Conservation (phyloP, 2,888 invertebrate genomes). For the Dolomedes plantarius region DNA sequence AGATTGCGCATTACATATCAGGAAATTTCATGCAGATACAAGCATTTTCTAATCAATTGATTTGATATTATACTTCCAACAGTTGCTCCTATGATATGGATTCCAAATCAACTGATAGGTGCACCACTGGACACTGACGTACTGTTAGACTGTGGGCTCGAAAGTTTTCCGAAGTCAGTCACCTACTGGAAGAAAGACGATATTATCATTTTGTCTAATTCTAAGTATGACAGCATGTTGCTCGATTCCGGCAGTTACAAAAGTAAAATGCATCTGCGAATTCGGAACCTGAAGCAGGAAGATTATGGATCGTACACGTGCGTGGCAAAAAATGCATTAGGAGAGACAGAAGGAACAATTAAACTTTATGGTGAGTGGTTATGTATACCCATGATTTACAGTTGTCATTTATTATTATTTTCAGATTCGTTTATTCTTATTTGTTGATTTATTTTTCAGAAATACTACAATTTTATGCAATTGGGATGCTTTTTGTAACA, state of each 20-base stretch:
- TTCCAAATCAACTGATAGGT: constrained; percentile 16
- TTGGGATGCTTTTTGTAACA: too few species aligned
- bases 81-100: constrained; percentile 20
- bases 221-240: constrained; percentile 4
- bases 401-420: too few species aligned
- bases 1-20: too few species aligned
- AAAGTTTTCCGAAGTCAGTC: background rate
- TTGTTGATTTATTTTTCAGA: too few species aligned
- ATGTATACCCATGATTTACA: too few species aligned
- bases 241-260: constrained; percentile 1
- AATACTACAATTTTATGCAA: too few species aligned
- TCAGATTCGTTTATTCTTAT: too few species aligned
- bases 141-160: background rate
- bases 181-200: constrained; percentile 9
- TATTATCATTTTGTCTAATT: background rate
- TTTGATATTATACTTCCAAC: too few species aligned
- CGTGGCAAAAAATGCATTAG: background rate
- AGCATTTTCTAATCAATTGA: too few species aligned
- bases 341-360: constrained; percentile 6
- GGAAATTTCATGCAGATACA: too few species aligned
- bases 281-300: background rate
- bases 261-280: background rate
- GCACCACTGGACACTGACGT: constrained; percentile 4
- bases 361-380: constrained; percentile 8
- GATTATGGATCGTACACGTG: constrained; percentile 13